Percentiles rank a stretch among this genome's conserved stretches.
phyloP scores from a whole-genome alignment of 1,140 invertebrate species.

The Notospermus geniculatus region DNA sequence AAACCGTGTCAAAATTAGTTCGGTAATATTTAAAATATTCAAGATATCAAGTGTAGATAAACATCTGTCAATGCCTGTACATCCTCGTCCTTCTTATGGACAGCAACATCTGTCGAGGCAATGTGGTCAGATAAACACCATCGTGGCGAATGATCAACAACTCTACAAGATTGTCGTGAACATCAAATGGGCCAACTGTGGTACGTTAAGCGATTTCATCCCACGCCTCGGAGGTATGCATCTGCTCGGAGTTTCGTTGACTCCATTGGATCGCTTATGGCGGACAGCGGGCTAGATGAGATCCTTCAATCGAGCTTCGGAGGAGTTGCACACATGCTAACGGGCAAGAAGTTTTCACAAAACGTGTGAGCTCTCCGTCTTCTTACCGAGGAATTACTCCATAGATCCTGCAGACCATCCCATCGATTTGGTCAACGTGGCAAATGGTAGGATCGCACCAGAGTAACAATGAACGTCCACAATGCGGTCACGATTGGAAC shows the following conservation, averaged over 20 bases:
- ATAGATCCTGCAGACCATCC: conserved; percentile 5
- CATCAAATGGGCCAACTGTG: not conserved
- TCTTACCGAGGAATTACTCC: conserved; percentile 23
- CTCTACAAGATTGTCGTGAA: not conserved
- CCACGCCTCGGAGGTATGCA: conserved; percentile 30
- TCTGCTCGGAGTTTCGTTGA: conserved; percentile 28
- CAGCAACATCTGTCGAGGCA: not conserved
- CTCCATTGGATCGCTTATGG: conserved; percentile 25
- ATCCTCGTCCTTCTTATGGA: too few species aligned
- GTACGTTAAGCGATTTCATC: conserved; percentile 19
- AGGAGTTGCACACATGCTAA: conserved; percentile 24
- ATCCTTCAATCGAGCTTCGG: conserved; percentile 22
- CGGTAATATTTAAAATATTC: too few species aligned
- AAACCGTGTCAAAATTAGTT: too few species aligned
- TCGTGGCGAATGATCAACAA: not conserved
- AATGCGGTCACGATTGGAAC: conserved; percentile 1
- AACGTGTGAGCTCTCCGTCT: conserved; percentile 26
- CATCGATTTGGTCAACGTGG: conserved; percentile 16
- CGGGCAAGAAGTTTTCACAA: conserved; percentile 29
- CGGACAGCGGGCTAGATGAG: conserved; percentile 20
- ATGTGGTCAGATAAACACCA: not conserved
- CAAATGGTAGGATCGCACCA: conserved; percentile 12
- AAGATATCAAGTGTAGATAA: too few species aligned
- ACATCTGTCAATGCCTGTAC: too few species aligned
- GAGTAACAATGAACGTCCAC: conserved; percentile 16